A percentile compares a stretch with the other conserved stretches of the same genome.
phyloP scores from a whole-genome alignment of 2,888 invertebrate species.

The Allygus modestus region DNA sequence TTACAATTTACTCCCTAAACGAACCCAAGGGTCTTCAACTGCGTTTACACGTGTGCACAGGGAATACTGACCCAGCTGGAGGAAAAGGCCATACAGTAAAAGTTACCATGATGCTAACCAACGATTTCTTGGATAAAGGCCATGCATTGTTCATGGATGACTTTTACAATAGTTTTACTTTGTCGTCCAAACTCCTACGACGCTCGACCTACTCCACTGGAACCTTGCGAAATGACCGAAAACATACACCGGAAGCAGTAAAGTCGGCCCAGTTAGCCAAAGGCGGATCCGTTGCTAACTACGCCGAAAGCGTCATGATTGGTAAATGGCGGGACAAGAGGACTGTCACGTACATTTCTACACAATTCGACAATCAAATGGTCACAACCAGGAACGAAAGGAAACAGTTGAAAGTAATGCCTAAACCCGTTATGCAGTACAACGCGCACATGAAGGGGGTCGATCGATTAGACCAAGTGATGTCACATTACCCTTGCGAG shows the following conservation, averaged over 20 bases:
- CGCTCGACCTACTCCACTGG: conserved; percentile 34
- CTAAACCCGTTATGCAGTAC: conserved; percentile 39
- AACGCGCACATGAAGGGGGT: conserved; percentile 62
- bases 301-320: conserved; percentile 24
- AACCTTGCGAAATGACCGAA: neutral
- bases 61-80: conserved; percentile 68
- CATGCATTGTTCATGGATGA: conserved; percentile 64
- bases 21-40: conserved; percentile 72
- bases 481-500: conserved; percentile 64
- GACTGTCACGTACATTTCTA: conserved; percentile 60
- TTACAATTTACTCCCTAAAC: conserved; percentile 72
- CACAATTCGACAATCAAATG: conserved; percentile 60
- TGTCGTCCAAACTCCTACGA: conserved; percentile 15
- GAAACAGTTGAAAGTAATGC: conserved; percentile 56
- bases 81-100: conserved; percentile 63
- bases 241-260: neutral
- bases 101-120: conserved; percentile 63
- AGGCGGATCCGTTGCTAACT: conserved; percentile 63
- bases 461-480: conserved; percentile 62
- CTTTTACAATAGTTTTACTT: conserved; percentile 40
- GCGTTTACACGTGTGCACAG: conserved; percentile 69
- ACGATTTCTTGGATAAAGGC: conserved; percentile 63
- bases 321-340: conserved; percentile 65
- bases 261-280: neutral
- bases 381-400: conserved; percentile 49